Evolutionary conservation across 2,888 invertebrate genomes (phyloP).

Genomic region (Blastobasis adustella): DNA sequence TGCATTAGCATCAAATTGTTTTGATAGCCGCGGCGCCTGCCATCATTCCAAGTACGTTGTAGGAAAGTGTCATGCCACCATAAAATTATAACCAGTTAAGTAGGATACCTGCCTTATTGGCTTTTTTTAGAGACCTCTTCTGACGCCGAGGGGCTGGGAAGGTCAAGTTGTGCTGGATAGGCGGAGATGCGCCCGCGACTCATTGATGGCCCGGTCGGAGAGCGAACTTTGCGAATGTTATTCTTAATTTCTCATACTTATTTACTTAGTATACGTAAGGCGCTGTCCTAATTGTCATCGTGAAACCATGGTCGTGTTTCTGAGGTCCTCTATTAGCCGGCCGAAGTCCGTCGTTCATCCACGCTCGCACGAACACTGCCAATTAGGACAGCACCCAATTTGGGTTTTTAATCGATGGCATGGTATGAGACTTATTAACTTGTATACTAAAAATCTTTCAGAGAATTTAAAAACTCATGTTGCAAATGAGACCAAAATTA

Average conservation of each 20-base stretch:
- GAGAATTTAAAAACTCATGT: too few relatives aligned
- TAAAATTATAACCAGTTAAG: constrained; percentile 30
- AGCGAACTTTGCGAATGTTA: not conserved
- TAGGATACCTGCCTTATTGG: constrained; percentile 23
- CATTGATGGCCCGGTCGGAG: constrained; percentile 7
- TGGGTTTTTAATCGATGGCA: too few relatives aligned
- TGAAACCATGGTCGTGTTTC: too few relatives aligned
- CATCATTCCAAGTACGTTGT: constrained; percentile 16
- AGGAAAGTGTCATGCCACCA: constrained; percentile 13
- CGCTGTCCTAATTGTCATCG: too few relatives aligned
- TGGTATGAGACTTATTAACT: too few relatives aligned
- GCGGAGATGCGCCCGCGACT: constrained; percentile 13
- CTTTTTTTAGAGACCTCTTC: constrained; percentile 26
- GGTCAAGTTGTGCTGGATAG: constrained; percentile 18
- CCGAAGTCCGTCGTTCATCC: too few relatives aligned
- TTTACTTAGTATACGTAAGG: not conserved
- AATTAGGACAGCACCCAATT: too few relatives aligned
- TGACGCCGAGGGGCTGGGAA: constrained; percentile 17
- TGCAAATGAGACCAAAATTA: too few relatives aligned
- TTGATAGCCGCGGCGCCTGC: not conserved
- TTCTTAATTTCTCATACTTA: too few relatives aligned
- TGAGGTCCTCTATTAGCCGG: too few relatives aligned
- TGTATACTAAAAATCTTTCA: too few relatives aligned
- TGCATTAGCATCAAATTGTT: constrained; percentile 6
- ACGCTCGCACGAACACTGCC: too few relatives aligned